Percentiles rank a stretch among this genome's conserved stretches.
phyloP scores from a whole-genome alignment of 2,797 vertebrate species.

The Onychomys arenicola region DNA sequence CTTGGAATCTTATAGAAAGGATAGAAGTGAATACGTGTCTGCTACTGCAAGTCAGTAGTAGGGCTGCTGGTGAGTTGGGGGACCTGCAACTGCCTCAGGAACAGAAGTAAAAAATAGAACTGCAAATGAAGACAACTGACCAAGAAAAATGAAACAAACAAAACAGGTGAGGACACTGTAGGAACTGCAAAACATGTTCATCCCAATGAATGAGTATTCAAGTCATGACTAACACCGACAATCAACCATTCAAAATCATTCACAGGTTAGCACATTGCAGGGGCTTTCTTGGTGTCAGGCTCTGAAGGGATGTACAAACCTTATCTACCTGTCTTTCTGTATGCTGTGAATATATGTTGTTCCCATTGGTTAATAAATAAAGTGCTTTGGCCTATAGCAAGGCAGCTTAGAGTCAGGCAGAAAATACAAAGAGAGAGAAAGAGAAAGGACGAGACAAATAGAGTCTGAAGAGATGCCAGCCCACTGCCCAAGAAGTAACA shows the following conservation, averaged over 20 bases:
- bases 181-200: neutral
- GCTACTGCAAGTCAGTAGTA: too few relatives aligned
- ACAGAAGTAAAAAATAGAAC: neutral
- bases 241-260: neutral
- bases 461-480: too few relatives aligned
- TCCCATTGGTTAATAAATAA: too few relatives aligned
- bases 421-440: too few relatives aligned
- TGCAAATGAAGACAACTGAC: neutral
- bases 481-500: too few relatives aligned
- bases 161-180: neutral
- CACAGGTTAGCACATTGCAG: neutral
- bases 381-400: too few relatives aligned
- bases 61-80: too few relatives aligned
- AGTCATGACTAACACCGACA: neutral
- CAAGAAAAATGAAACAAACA: neutral
- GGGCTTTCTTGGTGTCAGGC: neutral
- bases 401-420: too few relatives aligned
- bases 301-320: fast-evolving
- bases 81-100: neutral
- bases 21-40: neutral
- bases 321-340: neutral
- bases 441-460: too few relatives aligned
- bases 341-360: too few relatives aligned
- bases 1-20: neutral
- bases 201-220: neutral